Evolutionary conservation across 64 coral and sea anemone species (phyloP).

Genomic region (Dendrophyllia cribrosa): DNA sequence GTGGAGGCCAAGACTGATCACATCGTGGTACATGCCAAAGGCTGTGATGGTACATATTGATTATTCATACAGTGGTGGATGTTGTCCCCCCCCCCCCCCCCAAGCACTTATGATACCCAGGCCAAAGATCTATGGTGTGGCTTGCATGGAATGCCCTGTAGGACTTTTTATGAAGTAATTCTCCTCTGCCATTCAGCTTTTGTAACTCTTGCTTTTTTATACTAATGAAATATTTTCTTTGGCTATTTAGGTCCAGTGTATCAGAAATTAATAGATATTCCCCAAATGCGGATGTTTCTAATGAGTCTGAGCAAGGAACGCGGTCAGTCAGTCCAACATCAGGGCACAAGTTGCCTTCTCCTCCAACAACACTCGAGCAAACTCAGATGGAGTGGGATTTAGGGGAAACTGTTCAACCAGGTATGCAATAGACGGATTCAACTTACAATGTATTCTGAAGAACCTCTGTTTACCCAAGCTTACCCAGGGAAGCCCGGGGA

Average conservation of each 20-base stretch:
- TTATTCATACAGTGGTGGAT: no score
- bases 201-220: neutral
- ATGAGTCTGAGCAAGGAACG: neutral
- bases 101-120: no score
- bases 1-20: no score
- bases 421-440: conserved; percentile 11
- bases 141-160: no score
- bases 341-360: conserved; percentile 77
- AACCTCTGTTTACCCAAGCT: neutral
- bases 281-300: neutral
- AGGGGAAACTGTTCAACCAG: conserved; percentile 94
- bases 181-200: neutral
- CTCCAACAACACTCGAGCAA: conserved; percentile 93
- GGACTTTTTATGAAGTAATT: no score
- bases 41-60: no score
- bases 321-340: neutral
- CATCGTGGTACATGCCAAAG: no score
- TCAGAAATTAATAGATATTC: conserved; percentile 26
- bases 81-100: no score
- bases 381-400: conserved; percentile 98
- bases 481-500: no score
- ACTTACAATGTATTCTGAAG: neutral
- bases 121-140: no score
- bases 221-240: no score
- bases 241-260: neutral